A percentile compares a stretch with the other conserved stretches of the same genome.
phyloP scores from a whole-genome alignment of 2,797 vertebrate species.

The Sparidentex hasta region DNA sequence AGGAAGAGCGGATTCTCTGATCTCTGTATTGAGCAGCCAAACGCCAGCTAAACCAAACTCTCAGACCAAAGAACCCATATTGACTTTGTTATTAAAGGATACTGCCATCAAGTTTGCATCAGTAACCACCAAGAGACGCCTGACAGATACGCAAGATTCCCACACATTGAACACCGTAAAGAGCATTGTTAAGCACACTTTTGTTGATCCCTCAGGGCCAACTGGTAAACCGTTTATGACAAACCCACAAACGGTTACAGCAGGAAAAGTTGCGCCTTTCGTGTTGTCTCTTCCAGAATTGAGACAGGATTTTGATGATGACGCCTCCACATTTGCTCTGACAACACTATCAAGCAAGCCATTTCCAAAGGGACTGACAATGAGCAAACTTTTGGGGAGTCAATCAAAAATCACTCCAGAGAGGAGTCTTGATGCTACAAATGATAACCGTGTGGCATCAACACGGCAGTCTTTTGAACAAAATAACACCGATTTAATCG shows the following conservation, averaged over 20 bases:
- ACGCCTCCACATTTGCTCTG: neutral
- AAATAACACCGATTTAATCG: conserved; percentile 29
- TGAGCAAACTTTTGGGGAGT: conserved; percentile 9
- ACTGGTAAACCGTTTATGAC: conserved; percentile 7
- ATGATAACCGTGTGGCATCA: conserved; percentile 1
- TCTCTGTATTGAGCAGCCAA: conserved; percentile 43
- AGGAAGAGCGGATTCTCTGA: conserved; percentile 55
- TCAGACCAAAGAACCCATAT: conserved; percentile 27
- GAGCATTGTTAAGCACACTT: conserved; percentile 41
- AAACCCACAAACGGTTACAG: conserved; percentile 14
- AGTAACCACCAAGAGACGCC: conserved; percentile 27
- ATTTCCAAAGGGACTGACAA: conserved; percentile 24
- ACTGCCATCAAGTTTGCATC: conserved; percentile 34
- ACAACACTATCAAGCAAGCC: conserved; percentile 19
- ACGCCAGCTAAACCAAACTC: conserved; percentile 22
- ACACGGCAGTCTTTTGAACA: neutral
- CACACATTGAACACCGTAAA: conserved; percentile 28
- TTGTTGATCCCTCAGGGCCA: conserved; percentile 27
- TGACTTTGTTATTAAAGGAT: conserved; percentile 42
- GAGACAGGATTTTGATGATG: conserved; percentile 15
- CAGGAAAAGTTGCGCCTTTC: neutral
- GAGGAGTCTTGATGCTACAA: conserved; percentile 2
- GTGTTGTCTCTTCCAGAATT: conserved; percentile 29
- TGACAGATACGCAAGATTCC: conserved; percentile 26
- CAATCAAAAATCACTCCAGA: conserved; percentile 34